These are phyloP conservation scores for Sebastes cheni DNA, from an alignment of 2,797 vertebrate genomes.

Conservation along the genomic window DNA sequence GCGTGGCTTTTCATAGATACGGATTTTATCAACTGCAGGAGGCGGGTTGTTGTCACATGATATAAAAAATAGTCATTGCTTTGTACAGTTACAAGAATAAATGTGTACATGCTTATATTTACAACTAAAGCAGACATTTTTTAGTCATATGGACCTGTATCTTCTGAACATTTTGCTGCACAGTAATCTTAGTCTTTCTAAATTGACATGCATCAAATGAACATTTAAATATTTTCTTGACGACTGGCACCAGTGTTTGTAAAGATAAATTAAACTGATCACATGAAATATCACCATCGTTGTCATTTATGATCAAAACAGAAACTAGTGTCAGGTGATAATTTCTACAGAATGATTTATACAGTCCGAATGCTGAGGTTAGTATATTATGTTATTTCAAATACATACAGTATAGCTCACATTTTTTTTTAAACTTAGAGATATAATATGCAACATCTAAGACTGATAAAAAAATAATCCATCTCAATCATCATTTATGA, in stretches of 20 bases:
- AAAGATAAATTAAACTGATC: neutral
- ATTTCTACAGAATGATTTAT: neutral
- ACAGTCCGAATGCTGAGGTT: neutral
- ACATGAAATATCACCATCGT: neutral
- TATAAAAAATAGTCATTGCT: neutral
- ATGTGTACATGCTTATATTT: conserved; percentile 70
- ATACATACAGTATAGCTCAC: neutral
- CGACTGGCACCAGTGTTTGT: neutral
- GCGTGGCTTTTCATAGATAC: conserved; percentile 2
- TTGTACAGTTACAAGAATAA: conserved; percentile 5
- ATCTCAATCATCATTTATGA: too few species aligned
- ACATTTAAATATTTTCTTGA: conserved; percentile 9
- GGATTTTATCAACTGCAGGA: neutral
- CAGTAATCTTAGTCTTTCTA: neutral
- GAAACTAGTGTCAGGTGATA: neutral
- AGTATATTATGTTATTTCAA: neutral
- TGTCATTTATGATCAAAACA: neutral
- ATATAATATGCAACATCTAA: too few species aligned
- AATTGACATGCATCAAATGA: neutral
- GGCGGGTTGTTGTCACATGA: neutral
- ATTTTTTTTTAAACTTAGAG: too few species aligned
- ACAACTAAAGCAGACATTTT: neutral
- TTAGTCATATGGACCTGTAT: neutral
- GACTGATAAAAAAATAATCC: too few species aligned
- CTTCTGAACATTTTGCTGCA: neutral